A percentile compares a stretch with the other conserved stretches of the same genome.
Evolutionary conservation across 2,888 invertebrate species (phyloP).

Genomic region (Griposia aprilina): DNA sequence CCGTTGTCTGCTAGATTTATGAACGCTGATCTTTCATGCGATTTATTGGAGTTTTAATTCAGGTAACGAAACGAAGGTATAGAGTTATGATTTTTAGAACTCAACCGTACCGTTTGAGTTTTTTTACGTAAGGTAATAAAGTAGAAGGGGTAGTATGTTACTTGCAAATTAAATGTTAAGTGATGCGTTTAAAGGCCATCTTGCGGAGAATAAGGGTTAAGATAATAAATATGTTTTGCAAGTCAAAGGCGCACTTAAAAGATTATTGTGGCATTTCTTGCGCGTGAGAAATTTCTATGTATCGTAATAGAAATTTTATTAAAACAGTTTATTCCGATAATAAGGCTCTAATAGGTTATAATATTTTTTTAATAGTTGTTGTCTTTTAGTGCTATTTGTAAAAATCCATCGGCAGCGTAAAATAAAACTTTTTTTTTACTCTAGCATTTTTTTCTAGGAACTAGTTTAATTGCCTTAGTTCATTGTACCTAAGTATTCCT

Average conservation of each 20-base stretch:
- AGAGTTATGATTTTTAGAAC: constrained; percentile 58
- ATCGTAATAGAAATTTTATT: constrained; percentile 8
- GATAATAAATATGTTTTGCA: constrained; percentile 53
- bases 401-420: too few species aligned
- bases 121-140: constrained; percentile 32
- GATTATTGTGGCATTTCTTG: constrained; percentile 34
- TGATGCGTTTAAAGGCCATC: constrained; percentile 61
- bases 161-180: constrained; percentile 59
- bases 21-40: constrained; percentile 75
- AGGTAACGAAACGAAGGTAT: constrained; percentile 75
- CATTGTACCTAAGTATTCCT: neutral
- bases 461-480: too few species aligned
- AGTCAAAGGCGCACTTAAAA: constrained; percentile 37
- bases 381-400: neutral
- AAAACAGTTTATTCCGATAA: neutral
- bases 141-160: constrained; percentile 16
- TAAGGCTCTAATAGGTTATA: neutral
- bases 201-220: constrained; percentile 39
- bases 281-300: constrained; percentile 33
- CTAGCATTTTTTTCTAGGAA: too few species aligned
- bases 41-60: constrained; percentile 84
- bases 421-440: too few species aligned
- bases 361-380: neutral
- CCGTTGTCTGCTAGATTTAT: constrained; percentile 82
- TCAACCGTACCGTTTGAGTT: neutral